phyloP scores from a whole-genome alignment of 2,888 invertebrate species.

The Acrobasis repandana region DNA sequence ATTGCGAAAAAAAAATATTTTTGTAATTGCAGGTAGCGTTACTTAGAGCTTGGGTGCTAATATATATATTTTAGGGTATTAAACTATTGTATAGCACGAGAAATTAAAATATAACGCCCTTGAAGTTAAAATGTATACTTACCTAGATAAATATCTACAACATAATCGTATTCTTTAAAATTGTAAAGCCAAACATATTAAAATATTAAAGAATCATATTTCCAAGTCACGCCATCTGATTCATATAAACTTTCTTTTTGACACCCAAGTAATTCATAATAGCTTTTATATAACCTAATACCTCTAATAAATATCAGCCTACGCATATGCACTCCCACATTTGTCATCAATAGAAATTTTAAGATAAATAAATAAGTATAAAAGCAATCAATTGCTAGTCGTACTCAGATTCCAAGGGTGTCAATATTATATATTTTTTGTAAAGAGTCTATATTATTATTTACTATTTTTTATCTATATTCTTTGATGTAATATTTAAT shows the following conservation, averaged over 20 bases:
- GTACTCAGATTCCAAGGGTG: too few relatives aligned
- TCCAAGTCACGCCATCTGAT: neutral
- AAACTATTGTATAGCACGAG: too few relatives aligned
- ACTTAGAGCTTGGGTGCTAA: too few relatives aligned
- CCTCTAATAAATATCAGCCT: conserved; percentile 46
- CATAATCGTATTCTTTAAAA: neutral
- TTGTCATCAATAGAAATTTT: conserved; percentile 26
- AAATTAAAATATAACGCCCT: too few relatives aligned
- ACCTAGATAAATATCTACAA: neutral
- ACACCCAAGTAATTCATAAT: conserved; percentile 33
- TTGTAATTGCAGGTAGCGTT: too few relatives aligned
- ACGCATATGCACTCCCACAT: conserved; percentile 52
- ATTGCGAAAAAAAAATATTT: too few relatives aligned
- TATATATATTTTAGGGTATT: too few relatives aligned
- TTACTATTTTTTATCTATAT: too few relatives aligned
- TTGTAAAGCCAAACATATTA: neutral
- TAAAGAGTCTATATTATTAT: too few relatives aligned
- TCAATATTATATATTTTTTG: too few relatives aligned
- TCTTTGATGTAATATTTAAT: too few relatives aligned
- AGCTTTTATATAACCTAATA: conserved; percentile 36
- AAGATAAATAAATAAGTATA: conserved; percentile 17
- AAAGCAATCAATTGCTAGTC: neutral
- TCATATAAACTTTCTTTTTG: conserved; percentile 16
- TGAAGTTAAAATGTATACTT: too few relatives aligned
- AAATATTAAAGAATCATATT: neutral